phyloP scores from a whole-genome alignment of 2,888 invertebrate genomes.

The Coecobrya sp. region DNA sequence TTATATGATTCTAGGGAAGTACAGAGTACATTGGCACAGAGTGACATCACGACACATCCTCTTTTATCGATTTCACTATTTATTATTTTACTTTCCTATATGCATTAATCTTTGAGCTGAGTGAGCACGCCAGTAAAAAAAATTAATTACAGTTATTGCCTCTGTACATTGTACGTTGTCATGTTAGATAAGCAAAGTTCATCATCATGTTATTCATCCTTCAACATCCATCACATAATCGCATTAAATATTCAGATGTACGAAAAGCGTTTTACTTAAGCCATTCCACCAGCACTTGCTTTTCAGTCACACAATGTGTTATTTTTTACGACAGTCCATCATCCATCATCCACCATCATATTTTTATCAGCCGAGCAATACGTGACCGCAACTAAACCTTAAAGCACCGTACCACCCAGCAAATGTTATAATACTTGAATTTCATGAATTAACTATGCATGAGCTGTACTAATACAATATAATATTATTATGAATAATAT shows the following conservation, averaged over 20 bases:
- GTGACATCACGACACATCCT: no score
- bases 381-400: not conserved
- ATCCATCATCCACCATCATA: not conserved
- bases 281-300: no score
- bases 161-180: not conserved
- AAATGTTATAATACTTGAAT: not conserved
- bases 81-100: not conserved
- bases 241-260: not conserved
- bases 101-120: not conserved
- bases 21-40: no score
- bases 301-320: no score
- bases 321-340: not conserved
- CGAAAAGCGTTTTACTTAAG: no score
- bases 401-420: not conserved
- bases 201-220: not conserved
- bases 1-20: no score
- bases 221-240: not conserved
- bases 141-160: not conserved
- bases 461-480: no score
- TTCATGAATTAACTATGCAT: not conserved
- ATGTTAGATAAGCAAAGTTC: not conserved
- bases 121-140: not conserved
- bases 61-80: not conserved
- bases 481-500: not conserved
- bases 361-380: slow-evolving; percentile 38